phyloP scores from a whole-genome alignment of 2,113 vertebrate genomes.

The Planiliza haematocheilus region DNA sequence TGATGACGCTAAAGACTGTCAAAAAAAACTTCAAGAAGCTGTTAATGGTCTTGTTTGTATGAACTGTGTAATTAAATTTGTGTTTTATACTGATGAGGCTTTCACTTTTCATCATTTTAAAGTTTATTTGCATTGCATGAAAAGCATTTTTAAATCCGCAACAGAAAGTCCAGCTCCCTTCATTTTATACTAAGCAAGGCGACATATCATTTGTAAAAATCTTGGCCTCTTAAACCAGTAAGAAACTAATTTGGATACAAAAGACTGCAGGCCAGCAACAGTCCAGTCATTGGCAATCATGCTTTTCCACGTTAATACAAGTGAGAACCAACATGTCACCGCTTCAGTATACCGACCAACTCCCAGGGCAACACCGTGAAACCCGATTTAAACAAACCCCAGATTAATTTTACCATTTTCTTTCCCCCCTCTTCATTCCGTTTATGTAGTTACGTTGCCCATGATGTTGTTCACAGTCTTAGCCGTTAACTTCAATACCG shows the following conservation, averaged over 20 bases:
- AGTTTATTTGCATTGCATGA: conserved; percentile 67
- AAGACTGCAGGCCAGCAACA: conserved; percentile 81
- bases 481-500: conserved; percentile 46
- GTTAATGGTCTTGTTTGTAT: not conserved
- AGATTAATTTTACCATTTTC: not conserved
- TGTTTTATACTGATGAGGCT: conserved; percentile 36
- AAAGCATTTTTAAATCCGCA: conserved; percentile 55
- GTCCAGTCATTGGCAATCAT: conserved; percentile 44
- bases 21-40: conserved; percentile 7
- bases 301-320: conserved; percentile 51
- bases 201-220: conserved; percentile 55
- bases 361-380: conserved; percentile 22
- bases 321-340: conserved; percentile 45
- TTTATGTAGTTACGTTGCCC: no score
- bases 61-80: conserved; percentile 32
- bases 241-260: conserved; percentile 68
- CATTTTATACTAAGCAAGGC: conserved; percentile 53
- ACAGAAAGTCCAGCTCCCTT: conserved; percentile 84
- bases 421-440: not conserved
- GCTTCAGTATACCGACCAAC: conserved; percentile 56
- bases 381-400: conserved; percentile 29
- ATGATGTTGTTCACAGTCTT: conserved; percentile 13
- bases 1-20: not conserved
- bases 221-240: conserved; percentile 72
- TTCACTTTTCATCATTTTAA: conserved; percentile 19